Evolutionary conservation across 2,113 vertebrate species (phyloP).

Genomic region (Saimiri boliviensis): DNA sequence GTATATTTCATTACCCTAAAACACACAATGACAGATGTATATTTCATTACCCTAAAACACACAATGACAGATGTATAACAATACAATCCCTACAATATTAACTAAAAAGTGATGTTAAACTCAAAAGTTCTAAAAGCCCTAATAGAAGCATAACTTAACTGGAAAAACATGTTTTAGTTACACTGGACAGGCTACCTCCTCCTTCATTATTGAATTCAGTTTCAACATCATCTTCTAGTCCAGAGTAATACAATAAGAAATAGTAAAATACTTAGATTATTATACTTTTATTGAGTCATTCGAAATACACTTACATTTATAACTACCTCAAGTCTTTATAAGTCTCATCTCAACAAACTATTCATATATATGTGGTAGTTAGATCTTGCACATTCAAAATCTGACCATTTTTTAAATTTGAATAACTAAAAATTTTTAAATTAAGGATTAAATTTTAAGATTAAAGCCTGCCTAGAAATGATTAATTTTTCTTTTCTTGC

Average conservation of each 20-base stretch:
- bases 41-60: neutral
- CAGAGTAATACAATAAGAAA: neutral
- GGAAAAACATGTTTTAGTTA: conserved; percentile 3
- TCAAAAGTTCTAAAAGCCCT: neutral
- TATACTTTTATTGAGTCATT: neutral
- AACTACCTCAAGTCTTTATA: neutral
- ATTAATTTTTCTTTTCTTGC: neutral
- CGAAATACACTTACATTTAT: neutral
- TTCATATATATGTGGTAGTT: too few relatives aligned
- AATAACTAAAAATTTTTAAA: neutral
- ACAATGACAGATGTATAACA: neutral
- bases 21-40: neutral
- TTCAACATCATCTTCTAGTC: neutral
- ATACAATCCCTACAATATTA: neutral
- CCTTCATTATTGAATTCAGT: neutral
- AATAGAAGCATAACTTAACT: neutral
- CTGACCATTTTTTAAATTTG: neutral
- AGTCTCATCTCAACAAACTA: neutral
- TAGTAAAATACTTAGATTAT: neutral
- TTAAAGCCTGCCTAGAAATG: neutral
- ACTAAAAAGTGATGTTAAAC: neutral
- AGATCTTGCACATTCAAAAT: neutral
- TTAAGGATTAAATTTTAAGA: neutral
- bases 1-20: too few relatives aligned
- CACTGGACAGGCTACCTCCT: neutral